phyloP scores from a whole-genome alignment of 2,113 vertebrate species.

The Hippocampus mohnikei region DNA sequence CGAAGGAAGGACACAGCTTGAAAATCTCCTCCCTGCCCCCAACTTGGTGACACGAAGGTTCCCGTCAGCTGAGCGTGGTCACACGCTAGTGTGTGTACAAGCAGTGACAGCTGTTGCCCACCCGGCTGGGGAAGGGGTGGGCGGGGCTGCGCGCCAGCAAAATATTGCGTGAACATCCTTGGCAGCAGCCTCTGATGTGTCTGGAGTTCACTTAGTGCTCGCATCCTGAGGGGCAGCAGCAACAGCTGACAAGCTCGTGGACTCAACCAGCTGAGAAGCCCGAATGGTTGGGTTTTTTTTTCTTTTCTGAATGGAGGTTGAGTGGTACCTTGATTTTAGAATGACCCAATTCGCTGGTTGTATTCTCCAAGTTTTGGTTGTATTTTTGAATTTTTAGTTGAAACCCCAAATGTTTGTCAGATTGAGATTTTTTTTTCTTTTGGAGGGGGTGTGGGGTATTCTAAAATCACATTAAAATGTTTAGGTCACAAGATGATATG shows the following conservation, averaged over 20 bases:
- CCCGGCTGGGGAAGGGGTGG: constrained; percentile 24
- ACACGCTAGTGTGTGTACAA: constrained; percentile 46
- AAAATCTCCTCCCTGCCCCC: background rate
- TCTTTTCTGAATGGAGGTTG: constrained; percentile 5
- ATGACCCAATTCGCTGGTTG: too few species aligned
- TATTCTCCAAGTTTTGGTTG: too few species aligned
- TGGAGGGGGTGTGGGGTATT: too few species aligned
- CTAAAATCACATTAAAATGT: too few species aligned
- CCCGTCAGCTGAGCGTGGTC: constrained; percentile 16
- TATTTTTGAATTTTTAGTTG: too few species aligned
- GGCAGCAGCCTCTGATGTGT: constrained; percentile 20
- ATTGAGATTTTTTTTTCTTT: too few species aligned
- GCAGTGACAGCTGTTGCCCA: constrained; percentile 26
- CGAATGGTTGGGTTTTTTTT: background rate
- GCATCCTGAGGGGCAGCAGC: constrained; percentile 38
- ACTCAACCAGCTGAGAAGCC: constrained; percentile 5
- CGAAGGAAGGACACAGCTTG: background rate
- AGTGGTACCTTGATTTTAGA: background rate
- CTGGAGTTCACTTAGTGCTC: constrained; percentile 35
- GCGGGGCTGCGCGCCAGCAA: constrained; percentile 13
- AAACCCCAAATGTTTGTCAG: too few species aligned
- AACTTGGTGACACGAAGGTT: background rate
- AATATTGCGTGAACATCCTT: constrained; percentile 48
- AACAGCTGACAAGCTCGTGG: constrained; percentile 33
- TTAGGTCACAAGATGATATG: too few species aligned